A percentile compares a stretch with the other conserved stretches of the same genome.
phyloP scores from a whole-genome alignment of 2,797 vertebrate species.

The Natrix natrix region DNA sequence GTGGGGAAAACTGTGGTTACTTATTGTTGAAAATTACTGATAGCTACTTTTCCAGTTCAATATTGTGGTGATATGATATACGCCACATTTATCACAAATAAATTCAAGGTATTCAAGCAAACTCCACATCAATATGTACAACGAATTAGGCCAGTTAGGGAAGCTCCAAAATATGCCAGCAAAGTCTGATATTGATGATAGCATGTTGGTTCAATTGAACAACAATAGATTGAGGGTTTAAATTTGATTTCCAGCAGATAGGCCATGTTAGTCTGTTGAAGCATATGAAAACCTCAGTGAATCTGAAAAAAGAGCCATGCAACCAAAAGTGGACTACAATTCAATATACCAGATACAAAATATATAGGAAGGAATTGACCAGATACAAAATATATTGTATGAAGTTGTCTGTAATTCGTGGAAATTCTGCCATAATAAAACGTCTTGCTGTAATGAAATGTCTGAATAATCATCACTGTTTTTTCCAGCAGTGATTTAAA shows the following conservation, averaged over 20 bases:
- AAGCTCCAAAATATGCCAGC: not conserved
- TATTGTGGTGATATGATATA: constrained; percentile 12
- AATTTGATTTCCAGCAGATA: not conserved
- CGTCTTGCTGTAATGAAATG: not conserved
- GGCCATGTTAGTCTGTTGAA: not conserved
- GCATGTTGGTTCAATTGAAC: not conserved
- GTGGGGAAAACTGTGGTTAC: not conserved
- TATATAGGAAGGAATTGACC: not conserved
- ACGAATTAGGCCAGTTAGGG: not conserved
- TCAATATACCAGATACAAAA: not conserved
- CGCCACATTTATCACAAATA: not conserved
- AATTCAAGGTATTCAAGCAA: not conserved
- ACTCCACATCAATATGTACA: not conserved
- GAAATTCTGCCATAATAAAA: not conserved
- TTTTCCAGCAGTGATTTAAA: not conserved
- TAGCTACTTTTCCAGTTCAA: constrained; percentile 3
- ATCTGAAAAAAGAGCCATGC: not conserved
- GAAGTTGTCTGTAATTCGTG: not conserved
- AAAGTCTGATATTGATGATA: not conserved
- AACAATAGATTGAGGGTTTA: not conserved
- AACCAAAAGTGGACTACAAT: not conserved
- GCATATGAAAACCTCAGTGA: not conserved
- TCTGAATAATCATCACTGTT: not conserved
- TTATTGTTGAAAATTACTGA: not conserved
- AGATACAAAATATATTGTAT: not conserved